phyloP scores from a whole-genome alignment of 2,113 vertebrate genomes.

The Argyrosomus japonicus region DNA sequence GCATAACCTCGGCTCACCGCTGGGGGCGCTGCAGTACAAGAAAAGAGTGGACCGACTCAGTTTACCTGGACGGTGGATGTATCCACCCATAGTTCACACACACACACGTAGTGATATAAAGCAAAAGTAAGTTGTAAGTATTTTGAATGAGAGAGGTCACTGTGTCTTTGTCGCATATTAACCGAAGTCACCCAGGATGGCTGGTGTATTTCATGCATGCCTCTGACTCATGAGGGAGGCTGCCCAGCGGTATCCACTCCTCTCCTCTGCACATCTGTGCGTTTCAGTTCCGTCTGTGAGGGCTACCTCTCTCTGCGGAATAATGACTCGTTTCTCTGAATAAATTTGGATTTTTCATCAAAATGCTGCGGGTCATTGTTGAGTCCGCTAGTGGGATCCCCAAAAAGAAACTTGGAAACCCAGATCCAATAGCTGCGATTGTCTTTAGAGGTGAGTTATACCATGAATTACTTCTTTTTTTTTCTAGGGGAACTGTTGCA shows the following conservation, averaged over 20 bases:
- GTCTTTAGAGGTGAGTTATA: slow-evolving; percentile 92
- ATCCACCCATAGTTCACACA: too few relatives aligned
- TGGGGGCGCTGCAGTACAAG: slow-evolving; percentile 9
- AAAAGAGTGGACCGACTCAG: not conserved
- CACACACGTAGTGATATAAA: not conserved
- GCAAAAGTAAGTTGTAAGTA: too few relatives aligned
- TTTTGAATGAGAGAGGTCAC: not conserved
- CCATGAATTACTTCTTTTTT: not conserved
- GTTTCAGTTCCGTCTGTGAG: slow-evolving; percentile 27
- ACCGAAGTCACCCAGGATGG: not conserved
- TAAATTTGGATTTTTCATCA: not conserved
- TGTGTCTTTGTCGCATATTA: not conserved
- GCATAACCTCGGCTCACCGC: not conserved
- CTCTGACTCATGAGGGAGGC: slow-evolving; percentile 45
- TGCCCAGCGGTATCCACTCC: slow-evolving; percentile 11
- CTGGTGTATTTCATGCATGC: not conserved
- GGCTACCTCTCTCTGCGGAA: not conserved
- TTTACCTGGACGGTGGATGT: not conserved
- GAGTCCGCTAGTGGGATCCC: slow-evolving; percentile 92
- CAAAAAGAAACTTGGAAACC: slow-evolving; percentile 92
- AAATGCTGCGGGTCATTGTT: slow-evolving; percentile 93
- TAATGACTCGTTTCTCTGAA: slow-evolving; percentile 24
- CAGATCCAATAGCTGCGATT: slow-evolving; percentile 91
- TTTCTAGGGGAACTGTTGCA: not conserved
- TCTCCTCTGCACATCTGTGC: slow-evolving; percentile 16